These are phyloP conservation scores for Phrynosoma blainvillii DNA, from an alignment of 2,113 vertebrate species.

Conservation along the genomic window DNA sequence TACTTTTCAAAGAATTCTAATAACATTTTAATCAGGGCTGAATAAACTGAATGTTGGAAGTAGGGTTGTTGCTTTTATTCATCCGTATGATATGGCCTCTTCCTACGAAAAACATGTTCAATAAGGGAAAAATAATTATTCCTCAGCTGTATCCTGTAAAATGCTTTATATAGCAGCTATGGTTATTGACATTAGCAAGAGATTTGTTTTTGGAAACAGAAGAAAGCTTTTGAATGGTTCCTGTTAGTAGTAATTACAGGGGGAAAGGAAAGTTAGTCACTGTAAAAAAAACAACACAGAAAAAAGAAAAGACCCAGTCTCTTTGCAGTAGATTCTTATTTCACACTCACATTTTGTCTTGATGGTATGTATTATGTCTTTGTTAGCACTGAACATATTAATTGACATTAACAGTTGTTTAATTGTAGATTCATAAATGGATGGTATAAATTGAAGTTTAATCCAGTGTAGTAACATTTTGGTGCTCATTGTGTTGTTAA, in stretches of 20 bases:
- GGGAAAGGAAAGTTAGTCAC: conserved; percentile 30
- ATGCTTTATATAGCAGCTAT: conserved; percentile 3
- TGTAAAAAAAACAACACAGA: neutral
- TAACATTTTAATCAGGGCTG: conserved; percentile 29
- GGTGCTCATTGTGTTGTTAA: neutral
- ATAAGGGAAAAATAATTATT: conserved; percentile 26
- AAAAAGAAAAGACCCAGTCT: neutral
- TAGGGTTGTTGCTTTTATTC: conserved; percentile 4
- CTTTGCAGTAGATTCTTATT: conserved; percentile 13
- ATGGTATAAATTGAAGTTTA: neutral
- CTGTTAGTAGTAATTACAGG: neutral
- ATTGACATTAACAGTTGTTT: neutral
- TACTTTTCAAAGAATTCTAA: conserved; percentile 21
- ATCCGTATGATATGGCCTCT: fast-evolving
- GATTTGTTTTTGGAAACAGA: neutral
- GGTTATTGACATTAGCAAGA: neutral
- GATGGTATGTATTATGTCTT: neutral
- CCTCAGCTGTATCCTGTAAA: conserved; percentile 20
- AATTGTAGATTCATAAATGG: neutral
- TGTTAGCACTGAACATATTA: neutral
- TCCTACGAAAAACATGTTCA: neutral
- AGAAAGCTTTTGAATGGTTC: neutral
- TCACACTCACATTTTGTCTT: neutral
- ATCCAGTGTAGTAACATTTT: neutral
- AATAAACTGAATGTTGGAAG: conserved; percentile 23